Conservation (phyloP, 2,888 invertebrate species). For the Sphaerophoria taeniata region DNA sequence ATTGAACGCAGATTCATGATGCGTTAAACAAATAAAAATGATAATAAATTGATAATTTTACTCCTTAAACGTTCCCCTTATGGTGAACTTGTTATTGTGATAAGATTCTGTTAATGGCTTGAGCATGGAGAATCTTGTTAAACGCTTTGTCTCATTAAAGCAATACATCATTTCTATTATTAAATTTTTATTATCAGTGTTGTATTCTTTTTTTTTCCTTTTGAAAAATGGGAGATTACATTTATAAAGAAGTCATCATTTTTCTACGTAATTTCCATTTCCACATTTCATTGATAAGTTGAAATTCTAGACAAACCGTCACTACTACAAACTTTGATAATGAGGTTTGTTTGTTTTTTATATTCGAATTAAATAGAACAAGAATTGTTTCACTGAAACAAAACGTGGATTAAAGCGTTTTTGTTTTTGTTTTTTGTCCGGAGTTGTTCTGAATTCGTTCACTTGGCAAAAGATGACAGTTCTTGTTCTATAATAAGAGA, state of each 20-base stretch:
- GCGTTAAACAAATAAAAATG: not conserved
- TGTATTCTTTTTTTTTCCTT: not conserved
- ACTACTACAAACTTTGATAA: slow-evolving; percentile 17
- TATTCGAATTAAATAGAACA: no score
- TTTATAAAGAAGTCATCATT: slow-evolving; percentile 24
- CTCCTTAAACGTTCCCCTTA: not conserved
- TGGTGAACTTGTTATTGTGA: not conserved
- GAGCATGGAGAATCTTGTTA: slow-evolving; percentile 17
- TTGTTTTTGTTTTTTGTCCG: no score
- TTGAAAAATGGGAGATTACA: slow-evolving; percentile 27
- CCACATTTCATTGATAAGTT: not conserved
- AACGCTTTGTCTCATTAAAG: not conserved
- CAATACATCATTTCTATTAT: slow-evolving; percentile 36
- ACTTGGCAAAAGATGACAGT: no score
- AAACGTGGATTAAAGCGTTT: not conserved
- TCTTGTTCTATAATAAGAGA: no score
- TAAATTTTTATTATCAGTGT: slow-evolving; percentile 4
- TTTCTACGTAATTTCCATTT: slow-evolving; percentile 49
- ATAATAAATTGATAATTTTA: not conserved
- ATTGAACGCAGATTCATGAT: slow-evolving; percentile 24
- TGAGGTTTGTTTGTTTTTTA: not conserved
- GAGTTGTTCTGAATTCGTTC: no score
- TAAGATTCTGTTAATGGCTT: not conserved
- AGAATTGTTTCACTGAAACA: not conserved
- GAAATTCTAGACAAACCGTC: slow-evolving; percentile 48